A percentile compares a stretch with the other conserved stretches of the same genome.
Evolutionary conservation across 1,140 invertebrate species (phyloP).

Genomic region (Uloborus diversus): DNA sequence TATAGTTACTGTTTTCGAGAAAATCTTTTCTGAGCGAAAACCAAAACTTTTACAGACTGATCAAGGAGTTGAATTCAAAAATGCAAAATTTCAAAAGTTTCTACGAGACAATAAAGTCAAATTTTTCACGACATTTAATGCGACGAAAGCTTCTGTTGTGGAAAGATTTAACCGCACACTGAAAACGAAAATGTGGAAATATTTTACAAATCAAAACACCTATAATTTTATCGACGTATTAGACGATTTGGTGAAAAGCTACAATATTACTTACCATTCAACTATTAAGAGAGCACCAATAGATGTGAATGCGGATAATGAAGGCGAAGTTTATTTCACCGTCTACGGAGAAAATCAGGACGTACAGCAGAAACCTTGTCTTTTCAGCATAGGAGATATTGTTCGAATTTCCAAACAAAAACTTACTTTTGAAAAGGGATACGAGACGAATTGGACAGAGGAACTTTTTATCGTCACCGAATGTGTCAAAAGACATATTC

Average conservation of each 20-base stretch:
- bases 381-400: conserved; percentile 61
- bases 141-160: conserved; percentile 66
- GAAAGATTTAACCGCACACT: conserved; percentile 68
- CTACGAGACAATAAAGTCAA: conserved; percentile 64
- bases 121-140: conserved; percentile 65
- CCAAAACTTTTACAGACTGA: conserved; percentile 42
- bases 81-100: conserved; percentile 60
- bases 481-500: neutral
- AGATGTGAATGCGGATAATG: conserved; percentile 58
- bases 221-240: conserved; percentile 65
- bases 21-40: conserved; percentile 34
- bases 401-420: conserved; percentile 53
- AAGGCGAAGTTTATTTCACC: conserved; percentile 7
- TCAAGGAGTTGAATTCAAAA: conserved; percentile 51
- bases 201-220: conserved; percentile 64
- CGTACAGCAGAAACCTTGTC: conserved; percentile 45
- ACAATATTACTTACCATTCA: conserved; percentile 66
- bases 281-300: conserved; percentile 65
- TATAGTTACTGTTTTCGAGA: conserved; percentile 21
- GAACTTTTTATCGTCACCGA: neutral
- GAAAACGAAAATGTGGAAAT: conserved; percentile 66
- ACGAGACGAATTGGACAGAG: neutral
- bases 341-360: conserved; percentile 44
- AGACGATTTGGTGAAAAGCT: conserved; percentile 62
- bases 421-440: conserved; percentile 47